Conservation (phyloP, 2,797 vertebrate species). For the Anniella stebbinsi region DNA sequence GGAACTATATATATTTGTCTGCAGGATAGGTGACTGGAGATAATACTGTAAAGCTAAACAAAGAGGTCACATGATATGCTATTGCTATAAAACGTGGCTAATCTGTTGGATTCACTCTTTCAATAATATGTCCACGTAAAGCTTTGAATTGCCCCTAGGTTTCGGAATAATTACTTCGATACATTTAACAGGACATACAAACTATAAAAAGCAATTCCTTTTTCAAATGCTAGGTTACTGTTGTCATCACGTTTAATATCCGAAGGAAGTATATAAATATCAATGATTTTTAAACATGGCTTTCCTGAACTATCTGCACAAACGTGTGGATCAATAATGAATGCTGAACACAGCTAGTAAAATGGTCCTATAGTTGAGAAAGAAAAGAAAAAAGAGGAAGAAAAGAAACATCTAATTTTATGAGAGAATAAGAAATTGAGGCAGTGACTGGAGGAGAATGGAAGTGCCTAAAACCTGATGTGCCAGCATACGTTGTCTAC, state of each 20-base stretch:
- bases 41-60: constrained; percentile 34
- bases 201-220: background rate
- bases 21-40: constrained; percentile 16
- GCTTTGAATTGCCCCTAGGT: constrained; percentile 6
- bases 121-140: constrained; percentile 22
- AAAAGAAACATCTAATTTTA: background rate
- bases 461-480: no score
- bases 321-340: background rate
- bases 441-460: background rate
- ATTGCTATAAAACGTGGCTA: constrained; percentile 18
- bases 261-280: background rate
- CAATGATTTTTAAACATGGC: background rate
- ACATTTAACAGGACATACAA: constrained; percentile 33
- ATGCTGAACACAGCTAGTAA: background rate
- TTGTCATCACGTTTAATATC: background rate
- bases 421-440: background rate
- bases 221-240: constrained; percentile 13
- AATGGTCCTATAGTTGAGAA: background rate
- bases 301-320: constrained; percentile 1
- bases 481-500: no score
- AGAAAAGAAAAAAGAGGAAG: background rate
- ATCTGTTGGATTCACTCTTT: background rate
- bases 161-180: background rate
- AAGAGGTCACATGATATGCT: background rate
- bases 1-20: background rate